phyloP scores from a whole-genome alignment of 2,797 vertebrate genomes.

The Smutsia temminckii region DNA sequence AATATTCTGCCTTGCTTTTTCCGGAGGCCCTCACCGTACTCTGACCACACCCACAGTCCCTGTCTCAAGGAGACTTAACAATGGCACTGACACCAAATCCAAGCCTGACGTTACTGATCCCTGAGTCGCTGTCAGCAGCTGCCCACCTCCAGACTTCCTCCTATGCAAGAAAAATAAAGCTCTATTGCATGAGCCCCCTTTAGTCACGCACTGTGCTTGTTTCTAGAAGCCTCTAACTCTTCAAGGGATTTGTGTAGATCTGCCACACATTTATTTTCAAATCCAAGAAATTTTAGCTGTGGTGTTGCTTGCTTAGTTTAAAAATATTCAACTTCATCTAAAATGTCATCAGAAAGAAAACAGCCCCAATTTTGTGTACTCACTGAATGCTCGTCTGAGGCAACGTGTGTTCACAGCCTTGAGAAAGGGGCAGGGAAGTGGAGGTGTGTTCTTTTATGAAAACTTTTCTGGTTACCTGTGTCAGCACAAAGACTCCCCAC shows the following conservation, averaged over 20 bases:
- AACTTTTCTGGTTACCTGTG: background rate
- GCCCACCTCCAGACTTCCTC: background rate
- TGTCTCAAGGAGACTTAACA: background rate
- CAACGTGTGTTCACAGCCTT: background rate
- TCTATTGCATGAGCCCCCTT: background rate
- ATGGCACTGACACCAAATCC: background rate
- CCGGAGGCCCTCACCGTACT: too few relatives aligned
- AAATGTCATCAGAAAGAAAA: conserved; percentile 10
- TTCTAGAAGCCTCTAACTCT: background rate
- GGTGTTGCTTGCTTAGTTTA: background rate
- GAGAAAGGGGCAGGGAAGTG: background rate
- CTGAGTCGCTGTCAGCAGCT: background rate
- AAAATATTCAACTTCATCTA: background rate
- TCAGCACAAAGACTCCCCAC: conserved; percentile 27
- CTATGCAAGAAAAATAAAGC: background rate
- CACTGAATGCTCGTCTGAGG: background rate
- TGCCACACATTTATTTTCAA: background rate
- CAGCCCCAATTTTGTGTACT: background rate
- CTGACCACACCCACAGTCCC: too few relatives aligned
- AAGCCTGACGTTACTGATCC: background rate
- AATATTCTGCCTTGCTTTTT: too few relatives aligned
- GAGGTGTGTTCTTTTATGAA: background rate
- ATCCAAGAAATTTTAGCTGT: background rate
- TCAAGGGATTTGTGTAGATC: background rate
- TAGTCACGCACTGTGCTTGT: background rate